Conservation (phyloP, 2,797 vertebrate species). For the Leptoclinus maculatus region DNA sequence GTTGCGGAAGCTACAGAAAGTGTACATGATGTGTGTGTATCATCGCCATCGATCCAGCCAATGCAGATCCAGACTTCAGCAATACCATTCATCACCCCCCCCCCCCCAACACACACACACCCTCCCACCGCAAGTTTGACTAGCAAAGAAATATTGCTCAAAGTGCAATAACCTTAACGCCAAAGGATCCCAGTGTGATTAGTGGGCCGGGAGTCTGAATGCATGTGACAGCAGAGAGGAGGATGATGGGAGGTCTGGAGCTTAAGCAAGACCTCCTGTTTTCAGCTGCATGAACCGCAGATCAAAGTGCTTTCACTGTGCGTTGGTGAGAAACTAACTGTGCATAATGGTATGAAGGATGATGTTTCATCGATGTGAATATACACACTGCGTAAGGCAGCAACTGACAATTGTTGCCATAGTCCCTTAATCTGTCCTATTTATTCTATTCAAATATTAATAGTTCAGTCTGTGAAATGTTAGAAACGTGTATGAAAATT, state of each 20-base stretch:
- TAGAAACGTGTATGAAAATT: background rate
- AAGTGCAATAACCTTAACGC: conserved; percentile 62
- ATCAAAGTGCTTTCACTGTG: conserved; percentile 1
- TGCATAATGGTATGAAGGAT: background rate
- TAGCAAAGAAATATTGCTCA: conserved; percentile 64
- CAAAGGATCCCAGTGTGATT: conserved; percentile 65
- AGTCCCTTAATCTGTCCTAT: background rate
- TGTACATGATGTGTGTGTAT: conserved; percentile 49
- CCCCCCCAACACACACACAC: background rate
- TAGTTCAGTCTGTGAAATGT: background rate
- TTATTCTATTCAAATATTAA: background rate
- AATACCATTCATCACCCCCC: conserved; percentile 32
- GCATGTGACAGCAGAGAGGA: conserved; percentile 30
- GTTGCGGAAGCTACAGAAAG: conserved; percentile 29
- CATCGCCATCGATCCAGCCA: conserved; percentile 41
- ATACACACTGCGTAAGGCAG: background rate
- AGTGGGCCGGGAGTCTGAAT: conserved; percentile 56
- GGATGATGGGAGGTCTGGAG: conserved; percentile 1
- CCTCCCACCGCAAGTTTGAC: conserved; percentile 45
- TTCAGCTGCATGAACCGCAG: conserved; percentile 9
- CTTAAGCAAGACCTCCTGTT: conserved; percentile 17
- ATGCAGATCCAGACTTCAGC: conserved; percentile 35
- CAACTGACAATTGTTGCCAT: background rate
- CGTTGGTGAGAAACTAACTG: background rate
- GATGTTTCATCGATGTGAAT: background rate